phyloP scores from a whole-genome alignment of 2,113 vertebrate species.

The Platycercus adscitus region DNA sequence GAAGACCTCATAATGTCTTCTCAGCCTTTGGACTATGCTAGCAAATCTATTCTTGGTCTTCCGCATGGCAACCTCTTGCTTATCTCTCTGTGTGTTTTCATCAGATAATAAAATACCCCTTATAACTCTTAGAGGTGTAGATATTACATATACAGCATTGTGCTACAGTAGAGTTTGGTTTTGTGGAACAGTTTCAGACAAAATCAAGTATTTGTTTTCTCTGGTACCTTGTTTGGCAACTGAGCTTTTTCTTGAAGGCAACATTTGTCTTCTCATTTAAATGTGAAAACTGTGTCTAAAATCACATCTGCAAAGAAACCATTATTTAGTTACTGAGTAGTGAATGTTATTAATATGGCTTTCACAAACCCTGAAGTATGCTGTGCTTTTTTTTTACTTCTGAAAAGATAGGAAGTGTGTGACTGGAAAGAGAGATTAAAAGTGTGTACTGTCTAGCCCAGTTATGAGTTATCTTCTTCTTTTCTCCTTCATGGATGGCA shows the following conservation, averaged over 20 bases:
- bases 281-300: slow-evolving; percentile 17
- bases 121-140: not conserved
- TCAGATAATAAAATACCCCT: not conserved
- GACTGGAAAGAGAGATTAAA: not conserved
- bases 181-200: not conserved
- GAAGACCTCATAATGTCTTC: not conserved
- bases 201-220: not conserved
- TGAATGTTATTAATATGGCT: slow-evolving; percentile 2
- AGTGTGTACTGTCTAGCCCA: not conserved
- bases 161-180: not conserved
- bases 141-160: not conserved
- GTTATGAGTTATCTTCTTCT: not conserved
- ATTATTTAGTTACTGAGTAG: not conserved
- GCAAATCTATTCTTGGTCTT: not conserved
- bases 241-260: not conserved
- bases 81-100: not conserved
- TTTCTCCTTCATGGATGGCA: not conserved
- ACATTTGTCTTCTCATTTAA: slow-evolving; percentile 7
- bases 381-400: slow-evolving; percentile 4
- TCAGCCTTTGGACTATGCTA: not conserved
- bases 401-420: not conserved
- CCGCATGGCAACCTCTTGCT: not conserved
- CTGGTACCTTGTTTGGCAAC: not conserved
- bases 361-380: slow-evolving; percentile 6
- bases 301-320: not conserved